Evolutionary conservation across 2,797 vertebrate species (phyloP), one percentile per base, ranked within the genome.

Genomic region (Gadopsis bispinosus): DNA sequence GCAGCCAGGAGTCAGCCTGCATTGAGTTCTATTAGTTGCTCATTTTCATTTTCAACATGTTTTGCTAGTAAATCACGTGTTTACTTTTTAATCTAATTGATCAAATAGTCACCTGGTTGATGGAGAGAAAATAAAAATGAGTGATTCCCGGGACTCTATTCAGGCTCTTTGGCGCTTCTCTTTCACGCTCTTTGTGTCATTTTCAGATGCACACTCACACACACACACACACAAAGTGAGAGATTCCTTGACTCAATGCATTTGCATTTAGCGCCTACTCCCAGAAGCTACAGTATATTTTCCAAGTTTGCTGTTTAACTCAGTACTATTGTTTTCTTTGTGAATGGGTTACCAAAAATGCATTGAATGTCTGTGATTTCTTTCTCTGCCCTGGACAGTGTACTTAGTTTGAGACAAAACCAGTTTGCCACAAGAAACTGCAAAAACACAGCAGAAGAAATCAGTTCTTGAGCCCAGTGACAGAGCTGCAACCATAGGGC

Each of bases 1-100:
- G 71, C 84, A 77, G 72, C 86, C 83, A 83, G 87, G 89, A 91
- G 92, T 88, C 75, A 77, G 85, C 80, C 88, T 83, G 48, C 16
- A 73, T 79, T 51, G 31, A 63, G 54, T 51, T 20, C 58, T 67
- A 14, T 35, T 7, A 61, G 41, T 68, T 29, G 8, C 76, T 81
- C 77, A 45, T 79, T 86, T 79, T 79, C 53, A 66, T 78, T 86
- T 84, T 74, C 26, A 43, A 66, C 45, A 45, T 62, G 47, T 55
- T 60, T 56, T 54, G 65, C 61, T 48, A 43, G 39, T 56, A 31
- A 83, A 77, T 64, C 72, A 45, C 41, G 39, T 51, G n/a, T 26
- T 53, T 2, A 33, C 68, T 17, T 2, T 68, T 63, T 51, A 74
- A 48, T 0, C 41, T 6, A 51, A 48, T 5, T 0, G 3, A 35